Base-by-base conservation (phyloP, 2,888 invertebrate species). In the Zaprionus obscuricornis region DNA sequence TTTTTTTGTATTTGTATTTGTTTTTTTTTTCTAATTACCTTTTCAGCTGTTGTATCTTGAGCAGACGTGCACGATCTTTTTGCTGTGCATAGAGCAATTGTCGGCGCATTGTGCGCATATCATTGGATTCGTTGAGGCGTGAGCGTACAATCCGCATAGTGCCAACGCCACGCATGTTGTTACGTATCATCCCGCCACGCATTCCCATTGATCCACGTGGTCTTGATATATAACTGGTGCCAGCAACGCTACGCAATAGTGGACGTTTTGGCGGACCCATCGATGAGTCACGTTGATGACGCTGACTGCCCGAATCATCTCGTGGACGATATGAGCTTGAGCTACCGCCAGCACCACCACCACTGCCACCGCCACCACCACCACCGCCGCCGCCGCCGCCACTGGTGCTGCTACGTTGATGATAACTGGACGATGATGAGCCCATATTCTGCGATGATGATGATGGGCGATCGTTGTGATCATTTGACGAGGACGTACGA, bases 31-130 rank as follows among this genome's bases (percentile, higher is more conserved):
- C 52, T 78, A 85, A 68, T 89, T 90, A 90, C 90, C 90, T 90
- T 89, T 90, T 89, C 75, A 90, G 70, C 60, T 87, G 88, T 79
- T 90, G 89, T 72, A 90, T 89, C 78, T 90, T 90, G 56, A 89
- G 74, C 60, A 89, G 74, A 66, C 89, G 88, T 52, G 87, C 88
- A 57, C 88, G 87, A 79, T 90, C 90, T 87, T 89, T 90, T 58
- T 90, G 89, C 69, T 88, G 88, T 33, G 90, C 89, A 70, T 87
- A 83, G 56, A 90, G 66, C 56, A 90, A 77, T 75, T 89, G 88
- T 59, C 87, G 86, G 64, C 90, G 88, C 90, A 90, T 89, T 58
- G 88, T 86, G 81, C 84, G 82, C 75, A 89, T 71, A 75, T 90
- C 89, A 46, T 85, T 82, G 18, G 88, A 85, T 72, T 89, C 89